Conservation (phyloP, 2,113 vertebrate species). For the Bambusicola thoracicus region DNA sequence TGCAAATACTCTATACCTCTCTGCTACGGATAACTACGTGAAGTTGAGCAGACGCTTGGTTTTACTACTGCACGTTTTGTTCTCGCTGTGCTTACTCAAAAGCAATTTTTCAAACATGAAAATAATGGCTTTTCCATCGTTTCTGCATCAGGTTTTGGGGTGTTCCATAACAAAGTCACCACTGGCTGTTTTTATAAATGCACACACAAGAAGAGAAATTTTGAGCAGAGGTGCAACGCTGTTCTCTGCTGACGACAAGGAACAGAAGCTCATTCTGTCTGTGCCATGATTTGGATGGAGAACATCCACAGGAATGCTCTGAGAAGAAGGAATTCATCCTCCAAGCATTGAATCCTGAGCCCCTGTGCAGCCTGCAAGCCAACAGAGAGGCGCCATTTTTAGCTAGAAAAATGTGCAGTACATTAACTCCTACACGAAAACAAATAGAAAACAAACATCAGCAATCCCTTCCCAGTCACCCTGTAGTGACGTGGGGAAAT, state of each 20-base stretch:
- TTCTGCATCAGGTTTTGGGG: not conserved
- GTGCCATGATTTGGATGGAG: not conserved
- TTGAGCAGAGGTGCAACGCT: not conserved
- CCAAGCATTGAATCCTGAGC: not conserved
- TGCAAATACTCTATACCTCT: not conserved
- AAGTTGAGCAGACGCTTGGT: not conserved
- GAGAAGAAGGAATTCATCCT: not conserved
- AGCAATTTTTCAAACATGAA: not conserved
- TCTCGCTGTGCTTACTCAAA: not conserved
- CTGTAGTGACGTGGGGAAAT: not conserved
- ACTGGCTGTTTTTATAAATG: not conserved
- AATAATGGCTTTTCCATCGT: not conserved
- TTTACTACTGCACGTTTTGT: not conserved
- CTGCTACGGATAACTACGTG: not conserved
- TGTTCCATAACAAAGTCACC: not conserved
- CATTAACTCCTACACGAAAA: not conserved
- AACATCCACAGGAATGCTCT: not conserved
- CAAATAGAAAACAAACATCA: not conserved
- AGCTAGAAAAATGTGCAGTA: not conserved
- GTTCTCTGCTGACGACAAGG: not conserved
- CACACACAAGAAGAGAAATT: not conserved
- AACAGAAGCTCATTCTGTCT: not conserved
- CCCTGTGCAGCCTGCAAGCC: not conserved
- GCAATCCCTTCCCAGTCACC: not conserved
- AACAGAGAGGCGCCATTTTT: not conserved